Conservation (phyloP, 2,888 invertebrate species). For the Subacronicta megacephala region DNA sequence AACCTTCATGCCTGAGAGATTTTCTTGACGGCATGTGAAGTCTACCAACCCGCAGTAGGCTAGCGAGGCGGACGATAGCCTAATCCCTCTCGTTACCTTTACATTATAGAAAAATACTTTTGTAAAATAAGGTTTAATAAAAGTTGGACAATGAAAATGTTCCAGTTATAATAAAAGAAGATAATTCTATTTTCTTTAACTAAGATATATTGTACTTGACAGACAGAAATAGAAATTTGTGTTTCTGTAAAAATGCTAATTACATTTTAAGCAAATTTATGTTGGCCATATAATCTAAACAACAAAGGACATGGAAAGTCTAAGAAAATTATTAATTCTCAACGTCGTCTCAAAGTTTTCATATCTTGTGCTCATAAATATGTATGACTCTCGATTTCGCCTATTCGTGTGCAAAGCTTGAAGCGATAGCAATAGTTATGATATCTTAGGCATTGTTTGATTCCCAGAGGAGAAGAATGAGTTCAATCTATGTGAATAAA, state of each 20-base stretch:
- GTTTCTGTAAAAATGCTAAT: not conserved
- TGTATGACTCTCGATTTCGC: conserved; percentile 33
- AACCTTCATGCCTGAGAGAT: too few relatives aligned
- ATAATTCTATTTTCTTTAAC: too few relatives aligned
- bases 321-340: conserved; percentile 39
- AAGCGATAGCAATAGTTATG: conserved; percentile 35
- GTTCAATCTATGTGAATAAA: conserved; percentile 3
- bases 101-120: too few relatives aligned
- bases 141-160: too few relatives aligned
- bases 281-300: conserved; percentile 19
- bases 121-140: too few relatives aligned
- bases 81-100: too few relatives aligned
- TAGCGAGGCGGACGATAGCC: too few relatives aligned
- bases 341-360: conserved; percentile 46
- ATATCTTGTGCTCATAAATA: conserved; percentile 50
- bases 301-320: conserved; percentile 23
- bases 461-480: conserved; percentile 6
- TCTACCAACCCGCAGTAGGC: too few relatives aligned
- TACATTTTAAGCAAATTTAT: not conserved
- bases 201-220: too few relatives aligned
- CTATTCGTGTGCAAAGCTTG: conserved; percentile 18
- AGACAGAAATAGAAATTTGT: too few relatives aligned
- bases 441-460: conserved; percentile 21
- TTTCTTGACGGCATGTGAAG: too few relatives aligned
- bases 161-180: too few relatives aligned